Conservation (phyloP, 2,888 invertebrate genomes). For the Slavum lentiscoides region DNA sequence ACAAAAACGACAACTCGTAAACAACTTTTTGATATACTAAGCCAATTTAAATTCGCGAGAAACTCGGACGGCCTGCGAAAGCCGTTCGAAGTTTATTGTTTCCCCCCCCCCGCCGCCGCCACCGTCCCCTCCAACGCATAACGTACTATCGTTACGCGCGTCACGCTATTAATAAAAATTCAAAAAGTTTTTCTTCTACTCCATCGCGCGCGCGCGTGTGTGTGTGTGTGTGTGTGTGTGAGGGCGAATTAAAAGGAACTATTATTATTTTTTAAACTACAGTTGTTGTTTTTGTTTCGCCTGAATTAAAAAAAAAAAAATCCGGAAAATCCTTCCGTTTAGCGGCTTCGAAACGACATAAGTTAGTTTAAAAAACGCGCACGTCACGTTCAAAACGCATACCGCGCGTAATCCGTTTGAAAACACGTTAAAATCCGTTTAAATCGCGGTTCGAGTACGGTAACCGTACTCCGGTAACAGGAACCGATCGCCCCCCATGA, state of each 20-base stretch:
- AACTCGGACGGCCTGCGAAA: not conserved
- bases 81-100: slow-evolving; percentile 22
- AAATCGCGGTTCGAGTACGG: no score
- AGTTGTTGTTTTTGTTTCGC: not conserved
- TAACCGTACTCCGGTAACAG: no score
- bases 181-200: not conserved
- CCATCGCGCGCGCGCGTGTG: no score
- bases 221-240: no score
- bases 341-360: not conserved
- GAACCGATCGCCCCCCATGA: no score
- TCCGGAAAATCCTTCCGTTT: not conserved
- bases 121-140: no score
- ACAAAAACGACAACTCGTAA: not conserved
- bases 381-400: no score
- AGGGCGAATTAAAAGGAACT: not conserved
- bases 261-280: not conserved
- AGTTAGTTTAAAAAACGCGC: no score
- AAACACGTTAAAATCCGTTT: no score
- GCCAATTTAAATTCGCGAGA: slow-evolving; percentile 36
- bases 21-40: slow-evolving; percentile 46
- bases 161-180: slow-evolving; percentile 5
- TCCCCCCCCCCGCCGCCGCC: not conserved
- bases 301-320: not conserved
- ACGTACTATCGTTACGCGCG: not conserved
- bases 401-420: no score